These are phyloP conservation scores for Pseudococcus jackbeardsleyi DNA, from an alignment of 2,888 invertebrate species.

Conservation along the genomic window DNA sequence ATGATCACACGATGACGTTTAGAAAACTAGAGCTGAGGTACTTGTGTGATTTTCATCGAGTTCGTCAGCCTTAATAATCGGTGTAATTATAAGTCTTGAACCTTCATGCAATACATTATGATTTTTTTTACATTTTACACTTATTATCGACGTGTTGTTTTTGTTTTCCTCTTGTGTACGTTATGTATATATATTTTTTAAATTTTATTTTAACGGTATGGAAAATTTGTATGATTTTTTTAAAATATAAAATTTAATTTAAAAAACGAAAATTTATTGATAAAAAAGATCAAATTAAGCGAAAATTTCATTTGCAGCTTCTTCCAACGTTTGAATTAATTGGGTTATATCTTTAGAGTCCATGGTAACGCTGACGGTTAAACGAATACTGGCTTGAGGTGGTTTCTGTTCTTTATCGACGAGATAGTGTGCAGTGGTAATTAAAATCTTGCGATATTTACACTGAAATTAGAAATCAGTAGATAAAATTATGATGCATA, in stretches of 20 bases:
- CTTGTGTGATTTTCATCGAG: not conserved
- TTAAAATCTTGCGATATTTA: conserved; percentile 77
- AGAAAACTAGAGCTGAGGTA: not conserved
- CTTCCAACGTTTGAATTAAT: conserved; percentile 17
- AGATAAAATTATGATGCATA: conserved; percentile 5
- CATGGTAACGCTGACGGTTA: conserved; percentile 79
- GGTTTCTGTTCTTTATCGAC: conserved; percentile 76
- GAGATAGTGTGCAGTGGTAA: conserved; percentile 80
- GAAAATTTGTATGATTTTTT: conserved; percentile 50
- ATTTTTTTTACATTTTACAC: not conserved
- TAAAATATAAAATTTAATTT: conserved; percentile 1
- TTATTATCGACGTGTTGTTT: conserved; percentile 33
- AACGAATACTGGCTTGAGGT: conserved; percentile 80
- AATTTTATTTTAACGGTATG: conserved; percentile 39
- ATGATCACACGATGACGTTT: not conserved
- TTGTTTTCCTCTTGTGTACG: not conserved
- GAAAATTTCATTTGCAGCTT: conserved; percentile 30
- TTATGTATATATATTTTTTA: conserved; percentile 14
- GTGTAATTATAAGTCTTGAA: not conserved
- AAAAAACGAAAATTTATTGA: conserved; percentile 27
- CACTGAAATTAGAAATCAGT: conserved; percentile 71
- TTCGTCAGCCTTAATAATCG: not conserved
- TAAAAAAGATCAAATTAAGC: not conserved
- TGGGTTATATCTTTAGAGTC: conserved; percentile 75
- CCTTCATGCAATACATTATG: conserved; percentile 12